Conservation (phyloP, 2,797 vertebrate species). For the Borostomias antarcticus region DNA sequence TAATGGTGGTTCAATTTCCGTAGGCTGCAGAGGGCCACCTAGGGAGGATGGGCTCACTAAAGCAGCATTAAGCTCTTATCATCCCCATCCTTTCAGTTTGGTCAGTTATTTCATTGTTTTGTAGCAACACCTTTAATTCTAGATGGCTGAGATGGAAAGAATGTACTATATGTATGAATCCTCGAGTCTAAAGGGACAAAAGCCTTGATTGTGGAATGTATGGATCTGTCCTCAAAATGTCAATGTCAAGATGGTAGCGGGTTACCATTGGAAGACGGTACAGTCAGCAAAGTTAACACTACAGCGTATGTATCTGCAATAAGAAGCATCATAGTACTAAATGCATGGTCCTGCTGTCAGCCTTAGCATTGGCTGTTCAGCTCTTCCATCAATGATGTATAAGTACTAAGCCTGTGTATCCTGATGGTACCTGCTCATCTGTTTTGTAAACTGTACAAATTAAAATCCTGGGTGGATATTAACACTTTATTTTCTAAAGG, state of each 20-base stretch:
- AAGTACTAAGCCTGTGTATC: conserved; percentile 66
- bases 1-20: neutral
- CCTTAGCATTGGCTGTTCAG: conserved; percentile 15
- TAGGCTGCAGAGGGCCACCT: neutral
- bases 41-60: neutral
- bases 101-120: neutral
- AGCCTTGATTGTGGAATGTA: neutral
- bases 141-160: neutral
- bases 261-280: neutral
- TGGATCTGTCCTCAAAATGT: neutral
- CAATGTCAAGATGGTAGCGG: neutral
- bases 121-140: neutral
- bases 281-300: conserved; percentile 1
- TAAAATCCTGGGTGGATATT: conserved; percentile 71
- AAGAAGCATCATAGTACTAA: neutral
- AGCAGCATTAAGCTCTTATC: neutral
- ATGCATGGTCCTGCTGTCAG: neutral
- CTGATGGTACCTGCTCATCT: conserved; percentile 57
- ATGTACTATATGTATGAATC: neutral
- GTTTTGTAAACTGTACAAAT: conserved; percentile 80
- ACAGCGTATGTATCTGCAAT: conserved; percentile 6
- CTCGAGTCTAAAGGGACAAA: neutral
- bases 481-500: conserved; percentile 77
- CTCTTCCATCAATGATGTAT: conserved; percentile 57
- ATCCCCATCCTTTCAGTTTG: neutral